Evolutionary conservation across 30 jellyfish, hydroid and myxozoan genomes (phyloP).

Genomic region (Cassiopea andromeda): DNA sequence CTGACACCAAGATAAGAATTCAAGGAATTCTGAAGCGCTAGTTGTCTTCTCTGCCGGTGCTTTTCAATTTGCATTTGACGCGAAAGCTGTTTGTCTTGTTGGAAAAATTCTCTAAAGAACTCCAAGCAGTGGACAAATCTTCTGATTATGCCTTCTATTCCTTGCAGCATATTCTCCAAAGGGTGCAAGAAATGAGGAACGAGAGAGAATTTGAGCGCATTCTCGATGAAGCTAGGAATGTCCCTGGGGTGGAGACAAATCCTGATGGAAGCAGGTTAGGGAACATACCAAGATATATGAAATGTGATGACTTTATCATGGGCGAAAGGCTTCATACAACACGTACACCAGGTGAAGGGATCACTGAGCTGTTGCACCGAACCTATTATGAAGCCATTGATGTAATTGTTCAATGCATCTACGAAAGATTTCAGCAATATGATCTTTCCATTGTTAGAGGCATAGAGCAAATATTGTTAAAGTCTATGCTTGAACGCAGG

Average conservation of each 20-base stretch:
- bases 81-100: slow-evolving; percentile 36
- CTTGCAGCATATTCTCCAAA: slow-evolving; percentile 34
- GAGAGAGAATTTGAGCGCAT: slow-evolving; percentile 57
- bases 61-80: slow-evolving; percentile 57
- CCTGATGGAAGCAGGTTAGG: slow-evolving; percentile 16
- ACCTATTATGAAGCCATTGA: slow-evolving; percentile 49
- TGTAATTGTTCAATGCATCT: slow-evolving; percentile 11
- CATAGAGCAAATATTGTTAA: slow-evolving; percentile 33
- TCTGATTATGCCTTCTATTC: slow-evolving; percentile 68
- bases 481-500: slow-evolving; percentile 29
- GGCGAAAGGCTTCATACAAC: slow-evolving; percentile 23
- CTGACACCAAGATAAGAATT: slow-evolving; percentile 33
- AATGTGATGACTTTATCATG: background rate
- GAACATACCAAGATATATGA: background rate
- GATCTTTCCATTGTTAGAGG: too few species aligned
- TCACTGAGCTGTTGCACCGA: slow-evolving; percentile 53
- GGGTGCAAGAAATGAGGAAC: slow-evolving; percentile 52
- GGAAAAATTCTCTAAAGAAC: slow-evolving; percentile 47
- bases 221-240: slow-evolving; percentile 37
- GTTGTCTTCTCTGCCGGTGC: slow-evolving; percentile 58
- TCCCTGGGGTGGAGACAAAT: background rate
- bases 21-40: slow-evolving; percentile 54
- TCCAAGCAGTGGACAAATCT: slow-evolving; percentile 57
- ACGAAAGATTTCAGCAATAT: background rate
- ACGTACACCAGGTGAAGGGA: slow-evolving; percentile 10